Evolutionary conservation across 1,140 invertebrate genomes (phyloP).

Genomic region (Temnothorax longispinosus): DNA sequence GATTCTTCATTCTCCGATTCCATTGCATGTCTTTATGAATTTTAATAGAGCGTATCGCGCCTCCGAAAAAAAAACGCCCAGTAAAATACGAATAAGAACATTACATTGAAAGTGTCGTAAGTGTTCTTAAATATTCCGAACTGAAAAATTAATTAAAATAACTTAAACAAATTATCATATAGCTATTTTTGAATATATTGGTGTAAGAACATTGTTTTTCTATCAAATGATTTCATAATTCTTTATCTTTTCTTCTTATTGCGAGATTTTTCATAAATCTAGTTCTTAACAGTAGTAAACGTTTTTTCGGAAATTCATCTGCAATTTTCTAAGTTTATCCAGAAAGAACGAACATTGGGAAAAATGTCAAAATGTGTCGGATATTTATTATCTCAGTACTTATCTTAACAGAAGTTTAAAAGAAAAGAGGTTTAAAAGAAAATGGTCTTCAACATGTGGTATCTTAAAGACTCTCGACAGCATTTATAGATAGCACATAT

Average conservation of each 20-base stretch:
- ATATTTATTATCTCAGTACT: conserved; percentile 8
- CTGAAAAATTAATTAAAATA: conserved; percentile 5
- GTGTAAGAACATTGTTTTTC: not conserved
- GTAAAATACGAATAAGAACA: not conserved
- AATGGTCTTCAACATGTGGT: not conserved
- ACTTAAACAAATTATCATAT: not conserved
- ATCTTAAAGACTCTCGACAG: not conserved
- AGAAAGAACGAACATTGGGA: not conserved
- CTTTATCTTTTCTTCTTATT: not conserved
- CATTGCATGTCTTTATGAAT: not conserved
- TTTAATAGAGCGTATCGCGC: not conserved
- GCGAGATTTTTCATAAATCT: not conserved
- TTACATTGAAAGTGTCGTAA: not conserved
- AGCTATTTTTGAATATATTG: not conserved
- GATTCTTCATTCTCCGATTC: conserved; percentile 13
- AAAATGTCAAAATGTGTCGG: not conserved
- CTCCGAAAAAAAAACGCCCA: not conserved
- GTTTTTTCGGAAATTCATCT: not conserved
- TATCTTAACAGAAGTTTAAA: not conserved
- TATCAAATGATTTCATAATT: not conserved
- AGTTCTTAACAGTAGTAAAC: not conserved
- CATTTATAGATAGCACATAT: not conserved
- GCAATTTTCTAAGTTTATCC: not conserved
- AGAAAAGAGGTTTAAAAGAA: not conserved
- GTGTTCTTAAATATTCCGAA: not conserved